Base-by-base conservation (phyloP, 1,140 invertebrate genomes). In the Helicoverpa zea region DNA sequence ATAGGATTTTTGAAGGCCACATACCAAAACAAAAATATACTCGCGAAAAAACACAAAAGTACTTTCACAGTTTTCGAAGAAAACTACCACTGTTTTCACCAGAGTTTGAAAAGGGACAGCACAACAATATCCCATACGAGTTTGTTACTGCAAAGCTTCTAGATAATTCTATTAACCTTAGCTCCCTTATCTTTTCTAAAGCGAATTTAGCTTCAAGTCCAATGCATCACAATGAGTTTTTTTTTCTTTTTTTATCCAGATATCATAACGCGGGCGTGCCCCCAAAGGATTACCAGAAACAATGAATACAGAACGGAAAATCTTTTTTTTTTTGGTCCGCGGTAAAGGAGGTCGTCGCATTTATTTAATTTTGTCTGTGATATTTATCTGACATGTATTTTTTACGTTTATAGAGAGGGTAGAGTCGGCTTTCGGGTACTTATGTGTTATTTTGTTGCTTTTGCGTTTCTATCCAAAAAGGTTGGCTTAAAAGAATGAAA, bases 181-280 rank as follows among this genome's bases (percentile, higher is more conserved):
- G 73, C 56, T 43, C 30, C 56, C 73, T 52, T 77, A 77, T 77
- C 74, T 77, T 76, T 76, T 54, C 74, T 16, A 64, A 52, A 43
- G 43, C 14, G 47, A 70, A 70, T 63, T 63, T 51, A 64, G 74
- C 47, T 75, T 66, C 29, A 59, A 84, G 29, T 80, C 66, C 76
- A 81, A 83, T 83, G 84, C 81, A 85, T 85, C 75, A 79, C 80
- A 85, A 83, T 84, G 81, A 84, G 83, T 51, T 78, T 79, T 59
- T 82, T 70, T 56, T 74, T 43, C 35, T 30, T 54, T 47, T 54
- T 77, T 77, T 77, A 54, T 64, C 18, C 49, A 59, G 72, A 73
- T 79, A 75, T 75, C 81, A 82, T 79, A 82, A 75, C 77, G 54
- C 30, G 70, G 52, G 43, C 54, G 14, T 11, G 64, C 51, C 58